A percentile compares a stretch with the other conserved stretches of the same genome.
These are phyloP conservation scores for Goniozus legneri DNA, from an alignment of 1,140 invertebrate species.

Conservation along the genomic window DNA sequence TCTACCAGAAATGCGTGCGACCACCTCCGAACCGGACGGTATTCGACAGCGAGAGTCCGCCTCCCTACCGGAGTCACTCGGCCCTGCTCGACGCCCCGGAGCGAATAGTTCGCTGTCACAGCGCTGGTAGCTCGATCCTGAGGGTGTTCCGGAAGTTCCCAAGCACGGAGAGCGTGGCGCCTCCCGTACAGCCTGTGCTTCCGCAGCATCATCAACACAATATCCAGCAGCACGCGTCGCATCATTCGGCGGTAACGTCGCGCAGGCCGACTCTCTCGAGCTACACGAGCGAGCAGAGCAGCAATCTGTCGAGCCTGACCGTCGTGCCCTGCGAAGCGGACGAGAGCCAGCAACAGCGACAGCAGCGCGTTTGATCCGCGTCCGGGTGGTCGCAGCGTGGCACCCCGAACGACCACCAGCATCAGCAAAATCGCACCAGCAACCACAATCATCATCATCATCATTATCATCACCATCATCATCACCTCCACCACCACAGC, in stretches of 20 bases:
- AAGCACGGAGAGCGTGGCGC: slow-evolving; percentile 24
- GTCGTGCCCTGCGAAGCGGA: slow-evolving; percentile 48
- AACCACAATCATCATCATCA: not conserved
- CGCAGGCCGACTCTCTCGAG: slow-evolving; percentile 40
- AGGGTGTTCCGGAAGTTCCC: slow-evolving; percentile 39
- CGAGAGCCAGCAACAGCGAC: slow-evolving; percentile 41
- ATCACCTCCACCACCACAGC: slow-evolving; percentile 10
- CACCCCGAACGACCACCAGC: not conserved
- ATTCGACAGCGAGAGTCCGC: slow-evolving; percentile 65
- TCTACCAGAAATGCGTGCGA: slow-evolving; percentile 67
- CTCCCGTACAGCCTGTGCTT: slow-evolving; percentile 10
- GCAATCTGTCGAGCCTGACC: slow-evolving; percentile 47
- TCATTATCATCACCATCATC: slow-evolving; percentile 21
- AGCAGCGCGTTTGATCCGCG: slow-evolving; percentile 41
- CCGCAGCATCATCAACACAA: not conserved
- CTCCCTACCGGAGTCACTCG: slow-evolving; percentile 63
- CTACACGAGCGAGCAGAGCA: slow-evolving; percentile 48
- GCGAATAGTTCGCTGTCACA: slow-evolving; percentile 45
- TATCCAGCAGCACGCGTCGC: slow-evolving; percentile 1
- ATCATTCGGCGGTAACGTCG: slow-evolving; percentile 16
- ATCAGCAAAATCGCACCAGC: slow-evolving; percentile 1
- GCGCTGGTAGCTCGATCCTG: slow-evolving; percentile 42
- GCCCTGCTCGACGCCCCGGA: slow-evolving; percentile 45
- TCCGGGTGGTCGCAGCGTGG: slow-evolving; percentile 7
- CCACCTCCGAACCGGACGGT: slow-evolving; percentile 71